These are phyloP conservation scores for Conger conger DNA, from an alignment of 2,113 vertebrate species.

Conservation along the genomic window DNA sequence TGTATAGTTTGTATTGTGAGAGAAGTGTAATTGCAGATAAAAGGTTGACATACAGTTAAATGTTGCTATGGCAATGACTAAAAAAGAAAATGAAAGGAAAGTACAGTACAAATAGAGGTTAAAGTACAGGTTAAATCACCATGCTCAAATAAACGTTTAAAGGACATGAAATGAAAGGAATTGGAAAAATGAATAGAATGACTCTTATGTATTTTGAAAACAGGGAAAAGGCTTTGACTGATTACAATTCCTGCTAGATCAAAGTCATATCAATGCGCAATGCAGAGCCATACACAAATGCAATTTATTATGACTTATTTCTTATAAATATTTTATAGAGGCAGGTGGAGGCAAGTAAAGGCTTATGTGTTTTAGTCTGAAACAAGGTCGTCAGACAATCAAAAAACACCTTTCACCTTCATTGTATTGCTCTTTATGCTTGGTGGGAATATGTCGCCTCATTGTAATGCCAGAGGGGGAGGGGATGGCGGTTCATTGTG, in stretches of 20 bases:
- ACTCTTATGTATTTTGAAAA: conserved; percentile 1
- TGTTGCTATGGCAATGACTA: background rate
- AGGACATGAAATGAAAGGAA: background rate
- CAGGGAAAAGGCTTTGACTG: background rate
- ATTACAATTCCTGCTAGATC: conserved; percentile 11
- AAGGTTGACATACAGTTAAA: background rate
- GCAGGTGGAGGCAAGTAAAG: background rate
- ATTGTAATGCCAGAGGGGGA: background rate
- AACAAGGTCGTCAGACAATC: background rate
- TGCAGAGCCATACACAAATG: background rate
- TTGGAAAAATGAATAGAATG: background rate
- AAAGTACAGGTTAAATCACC: too few relatives aligned
- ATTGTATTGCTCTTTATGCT: background rate
- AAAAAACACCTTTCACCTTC: background rate
- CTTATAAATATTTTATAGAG: background rate
- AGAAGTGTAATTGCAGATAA: background rate
- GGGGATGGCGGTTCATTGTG: background rate
- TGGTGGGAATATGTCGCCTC: background rate
- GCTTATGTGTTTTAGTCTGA: background rate
- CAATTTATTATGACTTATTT: background rate
- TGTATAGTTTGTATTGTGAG: too few relatives aligned
- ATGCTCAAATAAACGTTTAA: background rate
- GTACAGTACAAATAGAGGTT: background rate
- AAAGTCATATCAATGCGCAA: background rate
- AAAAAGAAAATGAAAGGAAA: background rate